These are phyloP conservation scores for Muschampia plurimacula DNA, from an alignment of 2,888 invertebrate species.

Conservation along the genomic window DNA sequence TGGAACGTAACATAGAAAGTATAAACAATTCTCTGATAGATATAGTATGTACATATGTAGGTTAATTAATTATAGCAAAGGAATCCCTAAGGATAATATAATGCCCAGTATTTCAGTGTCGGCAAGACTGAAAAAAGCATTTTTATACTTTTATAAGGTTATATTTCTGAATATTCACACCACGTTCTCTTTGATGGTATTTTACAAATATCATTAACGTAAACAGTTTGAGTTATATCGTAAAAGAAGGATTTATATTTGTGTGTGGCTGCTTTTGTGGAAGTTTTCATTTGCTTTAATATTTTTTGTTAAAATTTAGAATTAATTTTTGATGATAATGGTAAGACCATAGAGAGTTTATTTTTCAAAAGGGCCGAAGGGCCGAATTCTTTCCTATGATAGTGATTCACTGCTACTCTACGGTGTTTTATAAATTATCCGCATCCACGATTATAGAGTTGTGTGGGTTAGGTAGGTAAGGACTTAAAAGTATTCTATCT, in stretches of 20 bases:
- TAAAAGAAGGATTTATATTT: constrained; percentile 1
- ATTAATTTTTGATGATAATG: neutral
- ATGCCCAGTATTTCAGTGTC: neutral
- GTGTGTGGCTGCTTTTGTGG: constrained; percentile 3
- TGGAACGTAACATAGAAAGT: neutral
- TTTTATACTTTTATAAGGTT: neutral
- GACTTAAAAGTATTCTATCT: too few species aligned
- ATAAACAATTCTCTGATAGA: too few species aligned
- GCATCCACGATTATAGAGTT: too few species aligned
- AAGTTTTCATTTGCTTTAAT: neutral
- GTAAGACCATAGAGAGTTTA: too few species aligned
- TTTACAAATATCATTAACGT: constrained; percentile 18
- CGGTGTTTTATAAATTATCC: too few species aligned
- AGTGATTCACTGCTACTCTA: too few species aligned
- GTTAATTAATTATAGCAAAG: neutral
- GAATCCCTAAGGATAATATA: neutral
- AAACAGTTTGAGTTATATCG: constrained; percentile 3
- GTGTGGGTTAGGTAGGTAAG: too few species aligned
- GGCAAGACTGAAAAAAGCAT: neutral
- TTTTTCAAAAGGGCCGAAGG: too few species aligned
- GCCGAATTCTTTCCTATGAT: too few species aligned
- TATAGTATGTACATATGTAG: too few species aligned
- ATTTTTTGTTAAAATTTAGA: neutral
- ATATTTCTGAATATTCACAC: neutral
- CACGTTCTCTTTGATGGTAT: constrained; percentile 15